Evolutionary conservation across 2,797 vertebrate species (phyloP), one percentile per base, ranked within the genome.

Genomic region (Ficedula albicollis): DNA sequence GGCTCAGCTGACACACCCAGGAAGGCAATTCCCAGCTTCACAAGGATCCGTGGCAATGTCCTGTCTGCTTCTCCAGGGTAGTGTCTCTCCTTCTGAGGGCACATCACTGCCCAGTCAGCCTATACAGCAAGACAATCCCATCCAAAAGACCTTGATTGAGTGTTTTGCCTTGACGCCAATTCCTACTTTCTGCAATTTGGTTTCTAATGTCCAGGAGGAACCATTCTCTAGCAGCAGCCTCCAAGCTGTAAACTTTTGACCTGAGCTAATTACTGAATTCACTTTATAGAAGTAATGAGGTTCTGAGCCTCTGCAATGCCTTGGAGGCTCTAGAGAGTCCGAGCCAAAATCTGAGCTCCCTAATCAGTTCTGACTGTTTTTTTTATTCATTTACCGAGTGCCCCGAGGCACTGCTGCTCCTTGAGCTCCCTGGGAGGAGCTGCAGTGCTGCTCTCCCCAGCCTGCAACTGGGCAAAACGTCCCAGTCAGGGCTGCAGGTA

Each of bases 171-270:
- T 16, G 20, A 44, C 66, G 55, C 43, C 70, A 68, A 27, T 32
- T 72, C 21, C 51, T 54, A 34, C 58, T 89, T 56, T 81, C 78
- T 93, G 80, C 77, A 76, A 11, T 88, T 87, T 55, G 70, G 39
- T 75, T 90, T 85, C 84, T n/a, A 38, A 62, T 1, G 0, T 86
- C 88, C 83, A 90, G 70, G 76, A 96, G 93, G 64, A 93, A 85
- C 67, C 63, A 77, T 54, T 87, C 55, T 83, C 67, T 55, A 69
- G 52, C 73, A 94, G 89, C 77, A 54, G 27, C n/a, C 90, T 91
- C 83, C 89, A 69, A 96, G 88, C 67, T 6, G 66, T 97, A 94
- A 97, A 97, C 97, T 97, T 97, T 97, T 97, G 96, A 97, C 96
- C 96, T 89, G 87, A 93, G 93, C 90, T 97, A 97, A 97, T 97